Evolutionary conservation across 2,113 vertebrate genomes (phyloP), one percentile per base, ranked within the genome.

Genomic region (Ardeotis arabs): DNA sequence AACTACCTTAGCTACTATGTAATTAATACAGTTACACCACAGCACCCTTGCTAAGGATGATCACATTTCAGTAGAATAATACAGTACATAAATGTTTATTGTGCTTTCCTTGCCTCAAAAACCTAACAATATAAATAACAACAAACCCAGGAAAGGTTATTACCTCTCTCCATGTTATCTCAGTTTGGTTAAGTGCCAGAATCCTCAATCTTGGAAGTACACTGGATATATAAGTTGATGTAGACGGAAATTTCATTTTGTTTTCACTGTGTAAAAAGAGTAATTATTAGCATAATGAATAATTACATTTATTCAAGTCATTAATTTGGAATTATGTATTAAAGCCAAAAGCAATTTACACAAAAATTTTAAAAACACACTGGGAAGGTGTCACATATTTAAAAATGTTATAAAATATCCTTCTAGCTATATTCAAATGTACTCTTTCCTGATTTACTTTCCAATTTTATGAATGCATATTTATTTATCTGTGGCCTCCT

Each of bases 111-210:
- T 78, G 60, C 44, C 35, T 78, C 63, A 62, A 45, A 95, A 87
- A 64, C 28, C 37, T 60, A 84, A 87, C 49, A 12, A 37, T 14
- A 82, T 70, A 33, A 62, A 74, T 39, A 55, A 56, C 73, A 91
- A 63, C 28, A 67, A 85, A 80, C 39, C 4, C 21, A 55, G 33
- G 35, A 84, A 92, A 84, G 15, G 17, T 41, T 59, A 72, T 97
- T 98, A 99, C 99, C 99, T 99, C 98, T 33, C 96, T 69, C 99
- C 99, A 99, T 14, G 98, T 98, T 95, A 99, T 92, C 75, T 97
- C 97, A 33, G 98, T 99, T 80, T 88, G 94, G 96, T 98, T 99
- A 78, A 99, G 98, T 16, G 97, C 97, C 37, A 99, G 97, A n/a
- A 98, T 79, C 77, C 82, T 99, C 94, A 99, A 90, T 37, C 95